Conservation (phyloP, 2,888 invertebrate species). For the Cantharis flavilabris region DNA sequence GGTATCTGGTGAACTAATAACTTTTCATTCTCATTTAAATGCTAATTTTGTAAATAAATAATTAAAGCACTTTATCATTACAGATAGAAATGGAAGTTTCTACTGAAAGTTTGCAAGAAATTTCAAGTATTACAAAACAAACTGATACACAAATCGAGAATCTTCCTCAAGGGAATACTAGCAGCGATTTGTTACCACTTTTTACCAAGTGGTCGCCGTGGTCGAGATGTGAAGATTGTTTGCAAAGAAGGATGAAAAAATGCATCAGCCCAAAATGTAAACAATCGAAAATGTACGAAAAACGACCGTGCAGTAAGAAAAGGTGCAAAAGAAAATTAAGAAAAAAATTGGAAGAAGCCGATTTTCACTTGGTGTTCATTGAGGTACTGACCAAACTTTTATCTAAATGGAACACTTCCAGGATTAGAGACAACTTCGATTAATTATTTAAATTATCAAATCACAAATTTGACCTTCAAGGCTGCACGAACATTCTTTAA, state of each 20-base stretch:
- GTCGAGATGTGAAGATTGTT: slow-evolving; percentile 53
- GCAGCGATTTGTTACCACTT: neutral
- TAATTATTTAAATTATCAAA: too few relatives aligned
- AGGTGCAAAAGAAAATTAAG: slow-evolving; percentile 53
- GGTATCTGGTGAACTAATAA: neutral
- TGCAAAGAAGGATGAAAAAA: slow-evolving; percentile 76
- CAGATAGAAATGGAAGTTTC: neutral
- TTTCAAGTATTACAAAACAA: neutral
- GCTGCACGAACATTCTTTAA: neutral
- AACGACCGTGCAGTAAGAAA: slow-evolving; percentile 49
- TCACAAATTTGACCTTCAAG: neutral
- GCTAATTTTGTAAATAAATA: neutral
- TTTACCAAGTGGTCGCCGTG: slow-evolving; percentile 47
- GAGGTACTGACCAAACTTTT: slow-evolving; percentile 9
- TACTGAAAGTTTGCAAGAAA: neutral
- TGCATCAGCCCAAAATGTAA: slow-evolving; percentile 58
- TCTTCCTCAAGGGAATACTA: neutral
- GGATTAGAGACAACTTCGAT: neutral
- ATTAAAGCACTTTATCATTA: neutral
- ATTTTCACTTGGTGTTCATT: slow-evolving; percentile 44
- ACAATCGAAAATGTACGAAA: slow-evolving; percentile 50
- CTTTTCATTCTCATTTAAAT: neutral
- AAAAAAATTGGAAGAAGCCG: slow-evolving; percentile 43
- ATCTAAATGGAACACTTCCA: neutral
- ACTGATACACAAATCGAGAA: neutral